Conservation (phyloP, 1,140 invertebrate species). For the Euschistus heros region DNA sequence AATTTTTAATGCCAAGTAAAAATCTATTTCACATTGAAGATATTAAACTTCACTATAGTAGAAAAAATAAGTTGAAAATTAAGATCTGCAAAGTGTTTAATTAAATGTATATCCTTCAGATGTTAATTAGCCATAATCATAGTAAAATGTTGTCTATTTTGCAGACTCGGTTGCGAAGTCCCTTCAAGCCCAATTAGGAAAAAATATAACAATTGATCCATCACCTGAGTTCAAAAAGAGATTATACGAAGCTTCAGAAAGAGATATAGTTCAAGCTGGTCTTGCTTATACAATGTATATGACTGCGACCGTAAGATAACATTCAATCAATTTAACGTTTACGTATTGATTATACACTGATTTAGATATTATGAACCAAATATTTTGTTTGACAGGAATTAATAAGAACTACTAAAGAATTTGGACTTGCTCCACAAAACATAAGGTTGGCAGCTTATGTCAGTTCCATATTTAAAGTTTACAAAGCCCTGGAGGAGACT, state of each 20-base stretch:
- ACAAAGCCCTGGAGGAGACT: conserved; percentile 10
- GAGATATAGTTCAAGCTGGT: conserved; percentile 64
- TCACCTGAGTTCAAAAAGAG: conserved; percentile 33
- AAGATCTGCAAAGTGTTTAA: too few relatives aligned
- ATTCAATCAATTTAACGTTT: not conserved
- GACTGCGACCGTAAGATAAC: conserved; percentile 34
- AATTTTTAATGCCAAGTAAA: too few relatives aligned
- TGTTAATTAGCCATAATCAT: too few relatives aligned
- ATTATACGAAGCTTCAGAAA: conserved; percentile 57
- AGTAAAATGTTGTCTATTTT: not conserved
- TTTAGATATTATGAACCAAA: not conserved
- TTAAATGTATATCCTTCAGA: too few relatives aligned
- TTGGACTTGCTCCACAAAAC: not conserved
- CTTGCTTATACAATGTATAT: conserved; percentile 60
- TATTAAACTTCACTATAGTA: too few relatives aligned
- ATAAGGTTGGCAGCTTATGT: not conserved
- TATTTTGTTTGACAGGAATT: not conserved
- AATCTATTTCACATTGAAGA: too few relatives aligned
- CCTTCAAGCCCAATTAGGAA: conserved; percentile 1
- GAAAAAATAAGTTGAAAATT: too few relatives aligned
- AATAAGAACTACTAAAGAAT: conserved; percentile 4
- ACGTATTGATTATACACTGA: not conserved
- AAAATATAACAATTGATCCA: conserved; percentile 15
- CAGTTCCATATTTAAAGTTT: not conserved
- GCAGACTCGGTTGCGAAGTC: conserved; percentile 9